Evolutionary conservation across 2,113 vertebrate species (phyloP).

Genomic region (Chlamydotis undulata): DNA sequence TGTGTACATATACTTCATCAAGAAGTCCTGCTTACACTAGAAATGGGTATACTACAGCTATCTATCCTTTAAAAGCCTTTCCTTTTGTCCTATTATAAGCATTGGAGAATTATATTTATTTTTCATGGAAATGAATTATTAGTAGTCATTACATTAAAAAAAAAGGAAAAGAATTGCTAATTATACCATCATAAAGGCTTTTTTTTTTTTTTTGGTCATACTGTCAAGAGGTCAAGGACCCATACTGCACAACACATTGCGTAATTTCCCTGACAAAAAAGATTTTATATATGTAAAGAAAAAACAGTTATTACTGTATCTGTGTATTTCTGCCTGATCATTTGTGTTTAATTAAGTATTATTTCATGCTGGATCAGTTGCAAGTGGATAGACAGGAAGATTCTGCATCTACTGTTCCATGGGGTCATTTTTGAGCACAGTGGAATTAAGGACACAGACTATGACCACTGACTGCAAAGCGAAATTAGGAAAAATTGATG

Average conservation of each 20-base stretch:
- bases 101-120: neutral
- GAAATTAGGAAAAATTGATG: neutral
- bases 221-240: neutral
- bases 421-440: neutral
- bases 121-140: neutral
- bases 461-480: neutral
- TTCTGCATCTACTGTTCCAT: neutral
- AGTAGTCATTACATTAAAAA: neutral
- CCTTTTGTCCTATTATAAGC: neutral
- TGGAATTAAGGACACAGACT: neutral
- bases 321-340: neutral
- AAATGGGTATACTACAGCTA: neutral
- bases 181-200: neutral
- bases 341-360: neutral
- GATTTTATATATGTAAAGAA: neutral
- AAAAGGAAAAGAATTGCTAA: neutral
- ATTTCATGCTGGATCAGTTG: neutral
- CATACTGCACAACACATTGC: neutral
- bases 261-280: neutral
- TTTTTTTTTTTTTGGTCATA: rapidly evolving
- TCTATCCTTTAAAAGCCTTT: neutral
- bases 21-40: neutral
- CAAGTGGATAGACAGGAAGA: neutral
- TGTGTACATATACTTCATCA: neutral
- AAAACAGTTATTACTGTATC: neutral